These are phyloP conservation scores for Apaloderma vittatum DNA, from an alignment of 2,113 vertebrate genomes.

Conservation along the genomic window DNA sequence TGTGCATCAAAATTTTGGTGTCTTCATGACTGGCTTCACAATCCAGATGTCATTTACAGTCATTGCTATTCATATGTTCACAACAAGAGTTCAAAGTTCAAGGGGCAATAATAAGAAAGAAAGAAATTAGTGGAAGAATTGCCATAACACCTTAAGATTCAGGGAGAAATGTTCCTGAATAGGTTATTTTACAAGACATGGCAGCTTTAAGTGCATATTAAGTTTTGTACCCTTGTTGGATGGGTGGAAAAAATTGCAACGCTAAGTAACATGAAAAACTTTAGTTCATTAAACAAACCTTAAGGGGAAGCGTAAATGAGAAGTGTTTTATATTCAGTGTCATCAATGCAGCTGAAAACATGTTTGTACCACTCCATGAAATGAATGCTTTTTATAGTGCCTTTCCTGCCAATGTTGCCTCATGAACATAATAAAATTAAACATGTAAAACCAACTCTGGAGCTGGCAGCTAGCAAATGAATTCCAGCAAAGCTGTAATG, in stretches of 20 bases:
- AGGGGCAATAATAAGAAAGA: neutral
- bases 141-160: neutral
- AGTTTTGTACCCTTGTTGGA: neutral
- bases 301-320: constrained; percentile 65
- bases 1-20: neutral
- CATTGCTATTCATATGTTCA: neutral
- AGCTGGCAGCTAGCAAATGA: constrained; percentile 20
- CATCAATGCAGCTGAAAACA: constrained; percentile 74
- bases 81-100: neutral
- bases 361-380: constrained; percentile 64
- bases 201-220: neutral
- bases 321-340: constrained; percentile 69
- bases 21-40: neutral
- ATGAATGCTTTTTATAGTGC: constrained; percentile 56
- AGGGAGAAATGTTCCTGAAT: neutral
- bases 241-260: constrained; percentile 12
- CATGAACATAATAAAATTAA: constrained; percentile 61
- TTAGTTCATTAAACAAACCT: constrained; percentile 69
- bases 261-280: constrained; percentile 52
- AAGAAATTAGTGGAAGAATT: neutral
- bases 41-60: neutral
- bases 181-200: neutral
- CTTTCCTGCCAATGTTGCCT: constrained; percentile 53
- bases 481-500: neutral
- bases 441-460: constrained; percentile 52